Conservation (phyloP, 2,888 invertebrate species). For the Parelbella ahira region DNA sequence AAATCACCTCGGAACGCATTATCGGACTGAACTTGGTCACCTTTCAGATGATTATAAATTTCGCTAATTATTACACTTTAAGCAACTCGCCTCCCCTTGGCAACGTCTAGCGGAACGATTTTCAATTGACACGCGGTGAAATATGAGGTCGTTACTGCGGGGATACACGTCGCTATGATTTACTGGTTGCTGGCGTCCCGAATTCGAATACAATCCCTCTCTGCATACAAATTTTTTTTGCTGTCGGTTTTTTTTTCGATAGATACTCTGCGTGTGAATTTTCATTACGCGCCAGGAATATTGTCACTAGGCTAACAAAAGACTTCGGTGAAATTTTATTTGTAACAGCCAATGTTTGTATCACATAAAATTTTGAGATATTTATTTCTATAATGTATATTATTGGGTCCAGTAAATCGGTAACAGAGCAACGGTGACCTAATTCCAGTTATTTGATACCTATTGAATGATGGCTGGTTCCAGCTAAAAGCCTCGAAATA, state of each 20-base stretch:
- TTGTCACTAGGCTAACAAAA: no score
- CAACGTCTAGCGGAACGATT: constrained; percentile 17
- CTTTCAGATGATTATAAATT: constrained; percentile 8
- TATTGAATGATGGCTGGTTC: background rate
- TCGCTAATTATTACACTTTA: constrained; percentile 8
- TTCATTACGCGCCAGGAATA: no score
- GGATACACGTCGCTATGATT: constrained; percentile 24
- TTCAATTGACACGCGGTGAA: constrained; percentile 24
- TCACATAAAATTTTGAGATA: no score
- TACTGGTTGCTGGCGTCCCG: constrained; percentile 18
- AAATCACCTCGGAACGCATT: constrained; percentile 16
- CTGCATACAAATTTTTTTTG: constrained; percentile 20
- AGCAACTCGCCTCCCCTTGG: background rate
- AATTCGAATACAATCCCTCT: constrained; percentile 22
- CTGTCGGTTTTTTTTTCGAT: constrained; percentile 6
- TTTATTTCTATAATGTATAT: no score
- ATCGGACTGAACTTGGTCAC: constrained; percentile 14
- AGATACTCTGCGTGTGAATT: constrained; percentile 2
- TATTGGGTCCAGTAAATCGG: no score
- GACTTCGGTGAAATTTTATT: no score
- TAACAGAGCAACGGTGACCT: background rate
- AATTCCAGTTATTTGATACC: background rate
- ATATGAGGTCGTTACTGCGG: constrained; percentile 22
- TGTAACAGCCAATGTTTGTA: no score
- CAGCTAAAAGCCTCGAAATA: background rate